These are phyloP conservation scores for Lethocerus indicus DNA, from an alignment of 1,140 invertebrate species.

Conservation along the genomic window DNA sequence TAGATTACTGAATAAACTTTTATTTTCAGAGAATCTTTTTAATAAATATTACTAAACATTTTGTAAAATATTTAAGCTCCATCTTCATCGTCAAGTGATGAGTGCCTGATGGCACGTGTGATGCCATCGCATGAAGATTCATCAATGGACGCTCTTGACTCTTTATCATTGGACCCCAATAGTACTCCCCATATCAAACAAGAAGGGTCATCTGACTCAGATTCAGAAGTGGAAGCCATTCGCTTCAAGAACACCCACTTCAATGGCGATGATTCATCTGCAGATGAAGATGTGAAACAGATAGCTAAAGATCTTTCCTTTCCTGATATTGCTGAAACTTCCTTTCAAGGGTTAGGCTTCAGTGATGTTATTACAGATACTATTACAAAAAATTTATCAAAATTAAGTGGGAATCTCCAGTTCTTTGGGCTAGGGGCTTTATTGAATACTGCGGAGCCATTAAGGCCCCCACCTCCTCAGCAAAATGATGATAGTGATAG, in stretches of 20 bases:
- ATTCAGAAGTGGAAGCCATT: slow-evolving; percentile 3
- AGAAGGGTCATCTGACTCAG: background rate
- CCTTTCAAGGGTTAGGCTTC: background rate
- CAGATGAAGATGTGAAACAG: slow-evolving; percentile 3
- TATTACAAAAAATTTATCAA: slow-evolving; percentile 7
- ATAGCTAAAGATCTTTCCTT: slow-evolving; percentile 7
- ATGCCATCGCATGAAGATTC: slow-evolving; percentile 10
- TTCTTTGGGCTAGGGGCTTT: slow-evolving; percentile 1
- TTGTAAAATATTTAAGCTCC: too few relatives aligned
- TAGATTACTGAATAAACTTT: too few relatives aligned
- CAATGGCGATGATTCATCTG: slow-evolving; percentile 3
- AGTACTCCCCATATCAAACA: background rate
- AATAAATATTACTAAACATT: too few relatives aligned
- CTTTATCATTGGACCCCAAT: background rate
- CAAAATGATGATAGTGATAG: slow-evolving; percentile 5
- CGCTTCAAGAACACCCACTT: slow-evolving; percentile 9
- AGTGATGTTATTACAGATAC: background rate
- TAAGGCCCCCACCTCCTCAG: background rate
- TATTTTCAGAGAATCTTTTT: too few relatives aligned
- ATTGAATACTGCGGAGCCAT: background rate
- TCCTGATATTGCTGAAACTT: background rate
- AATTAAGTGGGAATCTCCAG: background rate
- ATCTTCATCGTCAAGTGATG: slow-evolving; percentile 8
- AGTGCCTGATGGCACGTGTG: slow-evolving; percentile 6
- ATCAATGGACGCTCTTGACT: slow-evolving; percentile 5